phyloP scores from a whole-genome alignment of 2,113 vertebrate genomes.

The Clinocottus analis region DNA sequence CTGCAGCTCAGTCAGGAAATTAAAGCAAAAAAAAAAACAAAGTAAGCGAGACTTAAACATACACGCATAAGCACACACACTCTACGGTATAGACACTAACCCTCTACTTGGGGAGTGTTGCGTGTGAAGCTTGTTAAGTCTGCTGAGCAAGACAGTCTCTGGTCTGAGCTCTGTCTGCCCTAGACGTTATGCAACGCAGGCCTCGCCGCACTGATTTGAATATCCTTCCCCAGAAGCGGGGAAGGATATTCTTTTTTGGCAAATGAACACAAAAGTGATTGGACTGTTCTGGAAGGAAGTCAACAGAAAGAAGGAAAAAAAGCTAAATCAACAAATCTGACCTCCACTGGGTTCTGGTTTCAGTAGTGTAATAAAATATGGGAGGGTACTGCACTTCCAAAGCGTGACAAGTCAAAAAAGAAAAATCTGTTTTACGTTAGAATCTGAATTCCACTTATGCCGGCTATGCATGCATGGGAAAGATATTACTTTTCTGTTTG shows the following conservation, averaged over 20 bases:
- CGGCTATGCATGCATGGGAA: conserved; percentile 47
- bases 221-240: conserved; percentile 34
- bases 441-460: conserved; percentile 46
- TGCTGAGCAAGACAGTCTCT: conserved; percentile 60
- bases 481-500: conserved; percentile 33
- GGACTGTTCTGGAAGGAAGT: conserved; percentile 4
- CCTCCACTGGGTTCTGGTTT: conserved; percentile 47
- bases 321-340: conserved; percentile 52
- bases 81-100: conserved; percentile 1
- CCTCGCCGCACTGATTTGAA: conserved; percentile 59
- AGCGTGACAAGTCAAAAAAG: conserved; percentile 47
- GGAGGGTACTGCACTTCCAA: conserved; percentile 9
- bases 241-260: not conserved
- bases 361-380: conserved; percentile 49
- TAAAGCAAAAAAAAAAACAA: conserved; percentile 29
- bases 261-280: not conserved
- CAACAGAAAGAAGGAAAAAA: conserved; percentile 31
- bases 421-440: conserved; percentile 60
- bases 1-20: conserved; percentile 11
- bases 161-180: conserved; percentile 62
- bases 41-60: not conserved
- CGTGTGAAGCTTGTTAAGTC: conserved; percentile 72
- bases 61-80: conserved; percentile 11
- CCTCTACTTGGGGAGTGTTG: conserved; percentile 47
- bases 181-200: conserved; percentile 71